Evolutionary conservation across 1,140 invertebrate genomes (phyloP).

Genomic region (Apis cerana): DNA sequence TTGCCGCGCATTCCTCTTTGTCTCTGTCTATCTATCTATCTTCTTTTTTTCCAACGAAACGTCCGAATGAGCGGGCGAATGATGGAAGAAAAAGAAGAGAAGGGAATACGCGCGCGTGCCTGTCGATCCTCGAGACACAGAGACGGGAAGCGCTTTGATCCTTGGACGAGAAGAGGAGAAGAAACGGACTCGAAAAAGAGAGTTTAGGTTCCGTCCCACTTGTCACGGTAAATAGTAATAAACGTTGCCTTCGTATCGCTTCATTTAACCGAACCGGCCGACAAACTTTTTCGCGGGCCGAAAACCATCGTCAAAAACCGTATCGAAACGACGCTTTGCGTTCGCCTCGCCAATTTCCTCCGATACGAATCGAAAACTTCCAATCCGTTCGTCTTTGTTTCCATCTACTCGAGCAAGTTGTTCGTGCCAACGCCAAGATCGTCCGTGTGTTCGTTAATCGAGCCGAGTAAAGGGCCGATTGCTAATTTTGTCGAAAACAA

Average conservation of each 20-base stretch:
- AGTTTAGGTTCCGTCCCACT: constrained; percentile 31
- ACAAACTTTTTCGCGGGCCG: background rate
- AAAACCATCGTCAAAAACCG: constrained; percentile 8
- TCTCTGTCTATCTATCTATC: background rate
- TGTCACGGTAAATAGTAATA: constrained; percentile 33
- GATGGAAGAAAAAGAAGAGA: background rate
- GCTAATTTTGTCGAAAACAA: no score
- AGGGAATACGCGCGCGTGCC: constrained; percentile 7
- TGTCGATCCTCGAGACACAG: constrained; percentile 13
- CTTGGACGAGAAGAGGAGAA: constrained; percentile 26
- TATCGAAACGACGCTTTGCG: background rate
- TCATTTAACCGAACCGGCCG: constrained; percentile 1
- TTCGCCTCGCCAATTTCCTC: background rate
- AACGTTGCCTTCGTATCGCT: background rate
- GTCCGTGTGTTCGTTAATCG: no score
- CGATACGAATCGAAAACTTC: background rate
- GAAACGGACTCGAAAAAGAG: background rate
- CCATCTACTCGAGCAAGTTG: no score
- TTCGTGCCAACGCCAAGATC: no score
- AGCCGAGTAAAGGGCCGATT: no score
- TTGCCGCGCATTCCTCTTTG: constrained; percentile 4
- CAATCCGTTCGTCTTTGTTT: background rate
- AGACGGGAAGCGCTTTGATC: constrained; percentile 36
- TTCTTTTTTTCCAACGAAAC: background rate
- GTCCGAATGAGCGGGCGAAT: constrained; percentile 9